Percentiles rank a stretch among this genome's conserved stretches.
phyloP scores from a whole-genome alignment of 2,113 vertebrate species.

The Atractosteus spatula region DNA sequence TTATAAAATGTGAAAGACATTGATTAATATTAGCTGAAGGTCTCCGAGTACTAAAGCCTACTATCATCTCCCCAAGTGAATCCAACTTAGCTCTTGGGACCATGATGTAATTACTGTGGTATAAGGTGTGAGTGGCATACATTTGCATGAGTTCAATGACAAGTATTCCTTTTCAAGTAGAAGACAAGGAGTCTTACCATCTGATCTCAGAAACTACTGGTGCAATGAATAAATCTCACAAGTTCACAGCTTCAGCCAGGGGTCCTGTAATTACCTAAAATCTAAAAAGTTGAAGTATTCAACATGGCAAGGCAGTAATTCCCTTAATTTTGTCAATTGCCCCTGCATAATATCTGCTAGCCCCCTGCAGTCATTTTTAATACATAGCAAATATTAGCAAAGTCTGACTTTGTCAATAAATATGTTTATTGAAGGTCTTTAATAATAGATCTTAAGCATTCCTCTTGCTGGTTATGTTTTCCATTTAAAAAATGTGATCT shows the following conservation, averaged over 20 bases:
- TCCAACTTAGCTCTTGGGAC: conserved; percentile 29
- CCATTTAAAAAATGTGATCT: neutral
- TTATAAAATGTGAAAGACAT: no score
- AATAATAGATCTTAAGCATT: conserved; percentile 24
- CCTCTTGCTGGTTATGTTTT: neutral
- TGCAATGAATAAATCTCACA: conserved; percentile 53
- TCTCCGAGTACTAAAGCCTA: neutral
- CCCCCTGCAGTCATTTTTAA: conserved; percentile 20
- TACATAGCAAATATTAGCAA: conserved; percentile 18
- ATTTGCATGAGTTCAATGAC: conserved; percentile 47
- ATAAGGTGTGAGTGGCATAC: conserved; percentile 34
- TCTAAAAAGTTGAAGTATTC: conserved; percentile 62
- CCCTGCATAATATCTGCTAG: neutral
- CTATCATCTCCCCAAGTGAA: conserved; percentile 16
- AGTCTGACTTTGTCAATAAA: conserved; percentile 26
- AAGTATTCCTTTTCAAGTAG: conserved; percentile 36
- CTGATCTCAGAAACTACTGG: conserved; percentile 17
- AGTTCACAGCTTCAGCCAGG: conserved; percentile 33
- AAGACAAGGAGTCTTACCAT: conserved; percentile 22
- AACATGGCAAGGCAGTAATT: conserved; percentile 40
- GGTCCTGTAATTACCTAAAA: conserved; percentile 66
- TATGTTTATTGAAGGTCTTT: conserved; percentile 18
- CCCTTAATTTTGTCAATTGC: conserved; percentile 39
- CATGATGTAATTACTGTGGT: conserved; percentile 40
- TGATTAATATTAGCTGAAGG: no score